These are phyloP conservation scores for Saxidomus purpurata DNA, from an alignment of 1,140 invertebrate species.

Conservation along the genomic window DNA sequence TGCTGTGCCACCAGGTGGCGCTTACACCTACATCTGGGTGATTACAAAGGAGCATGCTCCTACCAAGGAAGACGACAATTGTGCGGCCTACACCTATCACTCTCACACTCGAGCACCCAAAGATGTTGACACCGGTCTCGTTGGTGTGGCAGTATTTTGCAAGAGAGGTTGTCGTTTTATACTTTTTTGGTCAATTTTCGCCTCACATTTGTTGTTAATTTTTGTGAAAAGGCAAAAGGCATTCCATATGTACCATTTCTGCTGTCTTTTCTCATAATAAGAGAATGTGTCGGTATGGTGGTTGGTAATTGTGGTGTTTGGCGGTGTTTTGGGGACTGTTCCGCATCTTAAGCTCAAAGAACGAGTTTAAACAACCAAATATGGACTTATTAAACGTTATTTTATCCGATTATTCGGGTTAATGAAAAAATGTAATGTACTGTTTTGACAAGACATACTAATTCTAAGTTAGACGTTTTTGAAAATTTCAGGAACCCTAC, in stretches of 20 bases:
- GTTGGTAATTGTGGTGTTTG: no score
- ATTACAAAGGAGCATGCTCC: slow-evolving; percentile 70
- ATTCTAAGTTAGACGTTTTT: no score
- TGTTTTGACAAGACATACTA: no score
- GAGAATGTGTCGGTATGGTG: no score
- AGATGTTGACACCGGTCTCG: slow-evolving; percentile 75
- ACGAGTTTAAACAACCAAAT: no score
- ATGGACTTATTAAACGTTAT: no score
- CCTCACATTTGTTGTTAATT: background rate
- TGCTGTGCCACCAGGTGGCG: slow-evolving; percentile 20
- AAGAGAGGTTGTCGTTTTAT: slow-evolving; percentile 68
- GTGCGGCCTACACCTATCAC: slow-evolving; percentile 76
- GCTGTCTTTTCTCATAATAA: no score
- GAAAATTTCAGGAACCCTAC: slow-evolving; percentile 66
- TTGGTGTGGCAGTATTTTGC: slow-evolving; percentile 76
- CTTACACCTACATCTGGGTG: slow-evolving; percentile 70
- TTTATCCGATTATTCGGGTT: no score
- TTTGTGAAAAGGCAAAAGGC: background rate
- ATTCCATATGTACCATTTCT: background rate
- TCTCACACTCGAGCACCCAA: slow-evolving; percentile 71
- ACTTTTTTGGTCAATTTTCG: background rate
- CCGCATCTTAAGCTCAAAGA: no score
- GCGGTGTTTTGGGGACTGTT: no score
- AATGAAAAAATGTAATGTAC: no score
- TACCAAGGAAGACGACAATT: slow-evolving; percentile 70